Evolutionary conservation across 2,888 invertebrate species (phyloP), one percentile per base, ranked within the genome.

Genomic region (Chrysotoxum bicinctum): DNA sequence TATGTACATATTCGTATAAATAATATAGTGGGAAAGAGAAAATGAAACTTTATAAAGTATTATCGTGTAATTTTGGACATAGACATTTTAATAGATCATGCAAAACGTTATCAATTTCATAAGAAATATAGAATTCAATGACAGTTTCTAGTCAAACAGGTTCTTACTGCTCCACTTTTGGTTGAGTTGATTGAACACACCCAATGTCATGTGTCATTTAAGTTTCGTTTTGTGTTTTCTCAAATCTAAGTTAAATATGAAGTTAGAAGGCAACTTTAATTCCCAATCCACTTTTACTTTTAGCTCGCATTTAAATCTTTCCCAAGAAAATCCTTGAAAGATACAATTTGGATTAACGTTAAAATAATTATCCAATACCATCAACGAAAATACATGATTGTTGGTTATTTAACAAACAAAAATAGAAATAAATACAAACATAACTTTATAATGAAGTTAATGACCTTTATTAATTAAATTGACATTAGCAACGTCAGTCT

Each of bases 401-500:
- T 14, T 14, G 37, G 37, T 9, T 14, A 23, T 14, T 23, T 30
- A 1, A 7, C 3, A 60, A 16, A n/a, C n/a, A 9, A 40, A 16
- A 52, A n/a, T 12, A 14, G 12, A 5, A 7, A 45, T 3, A 16
- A 40, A 8, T 12, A 12, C n/a, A n/a, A n/a, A n/a, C n/a, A 9
- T 16, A 10, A 30, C 19, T 9, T 32, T 26, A 35, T 54, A 48
- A 54, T 37, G n/a, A 35, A 75, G 84, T 68, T 84, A 78, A 75
- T 80, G 84, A 80, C 84, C 80, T 80, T 84, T 40, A 68, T 43
- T 64, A 56, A 64, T 50, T 64, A 32, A 81, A 48, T 56, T 75
- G 40, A 40, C 45, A 60, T 9, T 40, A 45, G n/a, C 12, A 23
- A n/a, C 19, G 30, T 40, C 14, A 5, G 16, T 32, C 3, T 30